phyloP scores from a whole-genome alignment of 2,797 vertebrate genomes.

The Typhlichthys subterraneus region DNA sequence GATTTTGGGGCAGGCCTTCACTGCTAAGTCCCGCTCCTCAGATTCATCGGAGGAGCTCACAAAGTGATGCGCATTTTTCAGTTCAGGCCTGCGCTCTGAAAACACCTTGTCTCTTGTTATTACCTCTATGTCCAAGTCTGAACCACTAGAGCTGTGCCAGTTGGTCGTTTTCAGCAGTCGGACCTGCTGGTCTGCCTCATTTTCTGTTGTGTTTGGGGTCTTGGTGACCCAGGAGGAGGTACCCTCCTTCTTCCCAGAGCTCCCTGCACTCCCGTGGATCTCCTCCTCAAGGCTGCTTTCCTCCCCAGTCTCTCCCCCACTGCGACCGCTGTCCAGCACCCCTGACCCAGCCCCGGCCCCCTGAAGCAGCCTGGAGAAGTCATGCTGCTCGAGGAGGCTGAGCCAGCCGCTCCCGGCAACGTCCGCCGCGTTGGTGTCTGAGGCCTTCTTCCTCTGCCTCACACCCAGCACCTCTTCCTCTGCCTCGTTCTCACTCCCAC shows the following conservation, averaged over 20 bases:
- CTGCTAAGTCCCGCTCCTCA: slow-evolving; percentile 80
- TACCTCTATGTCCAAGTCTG: slow-evolving; percentile 32
- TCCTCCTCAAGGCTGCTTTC: slow-evolving; percentile 52
- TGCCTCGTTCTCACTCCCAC: slow-evolving; percentile 87
- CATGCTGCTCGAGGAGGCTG: slow-evolving; percentile 82
- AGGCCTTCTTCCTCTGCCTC: slow-evolving; percentile 37
- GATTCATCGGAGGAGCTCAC: slow-evolving; percentile 84
- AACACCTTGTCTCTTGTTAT: slow-evolving; percentile 38
- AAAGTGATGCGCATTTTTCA: slow-evolving; percentile 35
- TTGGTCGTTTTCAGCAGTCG: slow-evolving; percentile 20
- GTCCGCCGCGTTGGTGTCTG: slow-evolving; percentile 44
- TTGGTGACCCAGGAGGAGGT: slow-evolving; percentile 16
- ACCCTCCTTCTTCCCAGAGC: slow-evolving; percentile 19
- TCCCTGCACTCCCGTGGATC: slow-evolving; percentile 36
- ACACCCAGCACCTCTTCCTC: slow-evolving; percentile 66
- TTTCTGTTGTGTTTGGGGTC: slow-evolving; percentile 18
- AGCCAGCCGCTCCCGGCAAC: slow-evolving; percentile 50
- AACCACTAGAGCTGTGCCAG: slow-evolving; percentile 55
- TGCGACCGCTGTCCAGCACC: slow-evolving; percentile 34
- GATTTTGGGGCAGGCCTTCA: slow-evolving; percentile 8
- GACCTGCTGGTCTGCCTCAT: background rate
- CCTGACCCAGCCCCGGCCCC: slow-evolving; percentile 36
- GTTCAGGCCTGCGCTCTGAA: slow-evolving; percentile 18
- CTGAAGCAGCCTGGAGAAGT: slow-evolving; percentile 81
- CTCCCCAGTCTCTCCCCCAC: slow-evolving; percentile 40